These are phyloP conservation scores for Noctua fimbriata DNA, from an alignment of 2,888 invertebrate genomes.

Conservation along the genomic window DNA sequence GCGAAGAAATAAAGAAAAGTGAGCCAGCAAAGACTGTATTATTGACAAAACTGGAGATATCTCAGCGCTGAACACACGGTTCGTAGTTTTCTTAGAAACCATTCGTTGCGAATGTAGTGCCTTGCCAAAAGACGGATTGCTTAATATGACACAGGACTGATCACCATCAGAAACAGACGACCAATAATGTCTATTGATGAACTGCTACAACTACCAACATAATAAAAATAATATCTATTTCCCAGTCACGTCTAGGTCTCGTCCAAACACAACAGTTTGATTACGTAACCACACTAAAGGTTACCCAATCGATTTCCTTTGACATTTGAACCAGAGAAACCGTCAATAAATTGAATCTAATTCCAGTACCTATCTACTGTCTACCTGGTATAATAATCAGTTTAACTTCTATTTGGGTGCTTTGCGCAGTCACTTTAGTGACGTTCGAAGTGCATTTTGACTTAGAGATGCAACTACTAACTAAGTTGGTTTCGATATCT, in stretches of 20 bases:
- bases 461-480: background rate
- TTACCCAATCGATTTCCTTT: constrained; percentile 38
- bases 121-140: background rate
- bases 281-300: constrained; percentile 28
- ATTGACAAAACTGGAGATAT: background rate
- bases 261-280: background rate
- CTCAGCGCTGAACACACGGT: background rate
- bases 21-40: too few species aligned
- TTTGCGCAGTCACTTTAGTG: background rate
- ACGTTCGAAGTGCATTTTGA: background rate
- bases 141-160: background rate
- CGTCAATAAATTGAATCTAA: background rate
- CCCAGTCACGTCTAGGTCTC: constrained; percentile 6
- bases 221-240: background rate
- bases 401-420: background rate
- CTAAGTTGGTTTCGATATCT: background rate
- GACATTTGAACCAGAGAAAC: constrained; percentile 28
- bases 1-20: background rate
- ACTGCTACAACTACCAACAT: background rate
- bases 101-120: background rate
- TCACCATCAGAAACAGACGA: background rate
- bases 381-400: background rate
- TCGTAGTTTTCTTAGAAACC: background rate
- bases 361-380: background rate
- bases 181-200: background rate